Base-by-base conservation (phyloP, 2,797 vertebrate species). In the Alca torda region DNA sequence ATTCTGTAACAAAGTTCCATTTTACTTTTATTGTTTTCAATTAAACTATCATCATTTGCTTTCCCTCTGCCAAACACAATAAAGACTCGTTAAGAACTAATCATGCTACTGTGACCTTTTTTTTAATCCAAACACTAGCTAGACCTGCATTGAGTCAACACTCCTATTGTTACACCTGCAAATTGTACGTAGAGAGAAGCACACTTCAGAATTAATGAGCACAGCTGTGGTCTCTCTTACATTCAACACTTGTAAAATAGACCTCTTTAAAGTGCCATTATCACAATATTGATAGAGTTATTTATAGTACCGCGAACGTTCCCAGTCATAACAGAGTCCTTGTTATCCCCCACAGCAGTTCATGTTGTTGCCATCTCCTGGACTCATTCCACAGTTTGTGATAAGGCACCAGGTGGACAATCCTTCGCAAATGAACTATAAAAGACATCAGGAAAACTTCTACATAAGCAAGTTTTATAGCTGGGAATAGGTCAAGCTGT, bases 221-320 rank as follows among this genome's bases (percentile, higher is more conserved):
- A 91, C 98, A 98, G 98, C 98, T 98, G 98, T 96, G 96, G 97
- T 97, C 98, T 97, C 97, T 97, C 97, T 96, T 96, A 97, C 82
- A 96, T 96, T 97, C 96, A 97, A 97, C 97, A 95, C 97, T 98
- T 97, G 97, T 97, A 98, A 98, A 98, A 98, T 96, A 98, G 98
- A 97, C 97, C 98, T 98, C 98, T 98, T 98, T 98, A 98, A 98
- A 98, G 98, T 97, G 97, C 97, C 98, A 98, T 98, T 98, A 98
- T 98, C 98, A 98, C 98, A 98, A 98, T 98, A 98, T 98, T 98
- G 98, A 98, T 98, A 98, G 98, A 98, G 98, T 98, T 98, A 98
- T 98, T 98, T 98, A 98, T 98, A 98, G 98, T 96, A 96, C 94
- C 89, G 97, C 95, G 97, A 98, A 97, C 63, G 96, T 96, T 98